These are phyloP conservation scores for Hydra vulgaris DNA, from an alignment of 30 jellyfish, hydroid and myxozoan genomes.

Conservation along the genomic window DNA sequence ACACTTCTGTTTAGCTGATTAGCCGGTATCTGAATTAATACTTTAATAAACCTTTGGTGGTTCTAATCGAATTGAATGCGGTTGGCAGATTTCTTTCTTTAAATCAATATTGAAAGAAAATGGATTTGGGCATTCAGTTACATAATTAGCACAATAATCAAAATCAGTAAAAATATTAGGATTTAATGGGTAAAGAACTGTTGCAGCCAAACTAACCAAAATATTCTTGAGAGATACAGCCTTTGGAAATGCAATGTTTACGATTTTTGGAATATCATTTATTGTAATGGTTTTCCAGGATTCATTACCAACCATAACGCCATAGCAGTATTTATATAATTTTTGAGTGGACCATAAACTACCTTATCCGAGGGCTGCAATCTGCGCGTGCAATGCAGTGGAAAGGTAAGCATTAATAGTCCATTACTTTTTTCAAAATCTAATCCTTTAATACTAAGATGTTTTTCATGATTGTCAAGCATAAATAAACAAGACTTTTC, in stretches of 20 bases:
- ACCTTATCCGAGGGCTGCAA: slow-evolving; percentile 51
- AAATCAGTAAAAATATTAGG: slow-evolving; percentile 22
- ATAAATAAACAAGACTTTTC: slow-evolving; percentile 33
- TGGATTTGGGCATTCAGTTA: no score
- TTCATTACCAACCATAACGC: slow-evolving; percentile 41
- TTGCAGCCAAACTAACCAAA: slow-evolving; percentile 35
- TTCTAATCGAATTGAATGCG: no score
- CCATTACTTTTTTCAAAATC: slow-evolving; percentile 32
- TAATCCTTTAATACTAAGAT: slow-evolving; percentile 27
- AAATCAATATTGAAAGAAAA: no score
- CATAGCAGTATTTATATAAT: slow-evolving; percentile 20
- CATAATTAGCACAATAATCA: slow-evolving; percentile 19
- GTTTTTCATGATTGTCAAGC: slow-evolving; percentile 18
- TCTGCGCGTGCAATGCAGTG: slow-evolving; percentile 37
- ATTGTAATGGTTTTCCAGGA: slow-evolving; percentile 48
- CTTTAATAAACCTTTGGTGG: no score
- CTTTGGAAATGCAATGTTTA: slow-evolving; percentile 33
- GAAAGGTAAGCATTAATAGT: slow-evolving; percentile 32
- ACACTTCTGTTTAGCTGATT: no score
- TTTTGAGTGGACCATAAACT: slow-evolving; percentile 50
- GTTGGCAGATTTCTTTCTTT: no score
- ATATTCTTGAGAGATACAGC: slow-evolving; percentile 45
- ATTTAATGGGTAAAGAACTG: slow-evolving; percentile 41
- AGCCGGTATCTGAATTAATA: no score
- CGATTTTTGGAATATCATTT: slow-evolving; percentile 29